A percentile compares a stretch with the other conserved stretches of the same genome.
Conservation (phyloP, 2,797 vertebrate genomes). For the Coendou prehensilis region DNA sequence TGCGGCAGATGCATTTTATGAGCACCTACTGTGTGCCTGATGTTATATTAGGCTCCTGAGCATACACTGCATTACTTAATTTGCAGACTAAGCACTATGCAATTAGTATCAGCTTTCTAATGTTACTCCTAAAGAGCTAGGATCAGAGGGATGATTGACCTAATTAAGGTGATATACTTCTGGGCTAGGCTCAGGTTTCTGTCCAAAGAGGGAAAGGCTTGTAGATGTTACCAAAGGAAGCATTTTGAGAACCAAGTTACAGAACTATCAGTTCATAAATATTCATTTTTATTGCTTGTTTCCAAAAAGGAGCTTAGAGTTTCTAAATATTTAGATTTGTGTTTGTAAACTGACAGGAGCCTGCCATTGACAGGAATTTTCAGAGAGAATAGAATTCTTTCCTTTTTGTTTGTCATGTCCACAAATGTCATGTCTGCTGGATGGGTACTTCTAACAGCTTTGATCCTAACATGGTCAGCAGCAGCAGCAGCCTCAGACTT, state of each 20-base stretch:
- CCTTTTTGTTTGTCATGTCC: not conserved
- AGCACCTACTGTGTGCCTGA: not conserved
- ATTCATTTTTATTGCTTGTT: constrained; percentile 63
- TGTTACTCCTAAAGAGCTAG: not conserved
- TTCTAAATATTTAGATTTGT: constrained; percentile 72
- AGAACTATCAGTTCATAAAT: constrained; percentile 43
- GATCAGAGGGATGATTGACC: constrained; percentile 32
- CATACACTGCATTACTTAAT: not conserved
- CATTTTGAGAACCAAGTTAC: constrained; percentile 21
- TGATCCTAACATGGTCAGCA: not conserved
- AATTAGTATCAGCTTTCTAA: not conserved
- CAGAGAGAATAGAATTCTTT: not conserved
- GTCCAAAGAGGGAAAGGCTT: not conserved
- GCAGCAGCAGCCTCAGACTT: not conserved
- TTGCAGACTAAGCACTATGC: not conserved
- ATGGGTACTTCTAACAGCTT: not conserved
- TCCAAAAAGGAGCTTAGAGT: constrained; percentile 52
- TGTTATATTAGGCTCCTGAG: not conserved
- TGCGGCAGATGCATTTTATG: not conserved
- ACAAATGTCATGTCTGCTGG: not conserved
- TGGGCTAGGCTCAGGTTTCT: not conserved
- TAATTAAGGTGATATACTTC: not conserved
- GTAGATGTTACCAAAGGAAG: not conserved
- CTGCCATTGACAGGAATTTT: constrained; percentile 15
- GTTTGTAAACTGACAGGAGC: constrained; percentile 51